Evolutionary conservation across 2,113 vertebrate genomes (phyloP).

Genomic region (Maccullochella peelii): DNA sequence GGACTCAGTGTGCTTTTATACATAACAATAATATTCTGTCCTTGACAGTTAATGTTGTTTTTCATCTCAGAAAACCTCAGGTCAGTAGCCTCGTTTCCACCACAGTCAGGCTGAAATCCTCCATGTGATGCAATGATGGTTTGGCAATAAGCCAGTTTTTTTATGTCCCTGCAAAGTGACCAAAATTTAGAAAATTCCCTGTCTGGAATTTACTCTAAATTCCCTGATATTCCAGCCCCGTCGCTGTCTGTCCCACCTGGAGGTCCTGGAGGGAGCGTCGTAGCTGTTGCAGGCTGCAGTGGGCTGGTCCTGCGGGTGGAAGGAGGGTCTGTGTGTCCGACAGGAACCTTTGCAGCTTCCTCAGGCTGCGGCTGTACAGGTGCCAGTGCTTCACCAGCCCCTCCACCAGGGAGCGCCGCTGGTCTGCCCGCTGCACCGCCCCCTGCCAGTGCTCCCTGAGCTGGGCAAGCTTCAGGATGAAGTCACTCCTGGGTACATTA

Average conservation of each 20-base stretch:
- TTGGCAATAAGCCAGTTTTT: not conserved
- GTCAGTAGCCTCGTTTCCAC: too few relatives aligned
- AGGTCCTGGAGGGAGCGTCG: conserved; percentile 83
- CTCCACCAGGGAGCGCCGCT: conserved; percentile 84
- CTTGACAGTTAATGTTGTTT: too few relatives aligned
- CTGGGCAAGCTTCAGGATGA: conserved; percentile 87
- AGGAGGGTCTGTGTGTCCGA: conserved; percentile 78
- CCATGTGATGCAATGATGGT: not conserved
- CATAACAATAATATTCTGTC: too few relatives aligned
- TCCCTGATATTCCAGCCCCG: too few relatives aligned
- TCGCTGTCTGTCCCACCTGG: conserved; percentile 40
- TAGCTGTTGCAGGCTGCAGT: conserved; percentile 83
- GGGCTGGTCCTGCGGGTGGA: conserved; percentile 77
- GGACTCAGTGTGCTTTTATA: too few relatives aligned
- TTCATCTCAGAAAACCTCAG: too few relatives aligned
- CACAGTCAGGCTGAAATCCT: not conserved
- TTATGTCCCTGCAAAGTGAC: not conserved
- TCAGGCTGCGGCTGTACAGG: conserved; percentile 82
- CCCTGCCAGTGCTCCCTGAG: conserved; percentile 91
- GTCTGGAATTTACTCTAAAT: too few relatives aligned
- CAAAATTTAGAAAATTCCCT: not conserved
- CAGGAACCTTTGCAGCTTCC: conserved; percentile 86
- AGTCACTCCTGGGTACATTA: conserved; percentile 83
- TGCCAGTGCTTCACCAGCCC: conserved; percentile 87
- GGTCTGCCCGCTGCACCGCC: conserved; percentile 80